Evolutionary conservation across 2,113 vertebrate genomes (phyloP), one percentile per base, ranked within the genome.

Genomic region (Thamnophis sirtalis): DNA sequence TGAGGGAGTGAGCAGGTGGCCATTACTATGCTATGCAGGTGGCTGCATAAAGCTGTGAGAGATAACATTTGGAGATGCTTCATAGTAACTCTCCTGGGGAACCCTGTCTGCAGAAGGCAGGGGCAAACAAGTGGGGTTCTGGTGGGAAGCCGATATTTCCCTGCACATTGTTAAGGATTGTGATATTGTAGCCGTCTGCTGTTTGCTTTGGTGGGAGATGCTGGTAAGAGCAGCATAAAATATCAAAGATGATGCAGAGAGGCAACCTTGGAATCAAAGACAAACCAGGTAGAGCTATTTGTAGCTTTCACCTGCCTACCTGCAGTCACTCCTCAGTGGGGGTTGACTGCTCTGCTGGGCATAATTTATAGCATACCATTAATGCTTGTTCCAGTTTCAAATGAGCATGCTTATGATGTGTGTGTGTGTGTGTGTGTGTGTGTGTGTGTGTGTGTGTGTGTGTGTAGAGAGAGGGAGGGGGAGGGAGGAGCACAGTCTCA

Each of bases 1-100:
- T 21, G 84, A 85, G 38, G 48, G 22, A n/a, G 53, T 50, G 88
- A 95, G 94, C 87, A 95, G 92, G 88, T 91, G 86, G 92, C 90
- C 73, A 85, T 89, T 93, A 91, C 86, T 50, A 91, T 53, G 73
- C 86, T 48, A 63, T 63, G 89, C 89, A 93, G 48, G 84, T 73
- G 90, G 87, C 91, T 93, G 53, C 33, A 48, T 49, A 80, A 84
- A 0, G 2, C 91, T 86, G 24, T 33, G 68, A 58, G 7, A 17
- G 51, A 26, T 17, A 89, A 58, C 38, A 38, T 0, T 89, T 10
- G 56, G 93, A 89, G 10, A 58, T 13, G 73, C 11, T 60, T 26
- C 50, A 51, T 85, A 84, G 92, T 51, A 91, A 9, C 43, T 92
- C 15, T 87, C 93, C 56, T 8, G 3, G 33, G 55, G 89, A 95